Percentiles rank a stretch among this genome's conserved stretches.
Evolutionary conservation across 2,797 vertebrate species (phyloP).

Genomic region (Loris lydekkerianus): DNA sequence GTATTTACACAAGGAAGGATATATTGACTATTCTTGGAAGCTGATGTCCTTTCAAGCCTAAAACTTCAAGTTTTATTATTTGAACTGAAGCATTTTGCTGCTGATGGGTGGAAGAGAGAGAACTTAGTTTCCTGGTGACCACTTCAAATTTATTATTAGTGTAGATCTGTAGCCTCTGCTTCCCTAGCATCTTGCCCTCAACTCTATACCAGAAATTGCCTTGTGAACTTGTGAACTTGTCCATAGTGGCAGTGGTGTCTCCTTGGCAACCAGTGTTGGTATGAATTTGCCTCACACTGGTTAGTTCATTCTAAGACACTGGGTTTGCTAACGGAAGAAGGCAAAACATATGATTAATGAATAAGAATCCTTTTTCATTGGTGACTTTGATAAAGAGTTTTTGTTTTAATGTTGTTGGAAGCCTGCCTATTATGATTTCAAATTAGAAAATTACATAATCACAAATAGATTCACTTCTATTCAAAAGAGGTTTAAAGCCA

Average conservation of each 20-base stretch:
- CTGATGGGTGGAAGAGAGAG: slow-evolving; percentile 8
- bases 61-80: slow-evolving; percentile 20
- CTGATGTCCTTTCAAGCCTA: not conserved
- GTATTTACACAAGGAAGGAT: slow-evolving; percentile 22
- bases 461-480: not conserved
- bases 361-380: slow-evolving; percentile 36
- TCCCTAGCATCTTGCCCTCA: not conserved
- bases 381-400: slow-evolving; percentile 67
- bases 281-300: not conserved
- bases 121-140: not conserved
- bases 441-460: slow-evolving; percentile 51
- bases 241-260: not conserved
- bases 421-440: slow-evolving; percentile 62
- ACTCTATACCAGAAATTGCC: not conserved
- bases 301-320: not conserved
- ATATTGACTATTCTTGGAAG: not conserved
- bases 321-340: slow-evolving; percentile 25
- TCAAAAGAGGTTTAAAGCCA: slow-evolving; percentile 51
- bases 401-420: slow-evolving; percentile 64
- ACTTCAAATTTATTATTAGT: not conserved
- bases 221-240: not conserved
- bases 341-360: not conserved
- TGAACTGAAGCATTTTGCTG: slow-evolving; percentile 59
- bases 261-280: slow-evolving; percentile 25
- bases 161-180: not conserved